These are phyloP conservation scores for Lomographa bimaculata DNA, from an alignment of 2,888 invertebrate genomes.

Conservation along the genomic window DNA sequence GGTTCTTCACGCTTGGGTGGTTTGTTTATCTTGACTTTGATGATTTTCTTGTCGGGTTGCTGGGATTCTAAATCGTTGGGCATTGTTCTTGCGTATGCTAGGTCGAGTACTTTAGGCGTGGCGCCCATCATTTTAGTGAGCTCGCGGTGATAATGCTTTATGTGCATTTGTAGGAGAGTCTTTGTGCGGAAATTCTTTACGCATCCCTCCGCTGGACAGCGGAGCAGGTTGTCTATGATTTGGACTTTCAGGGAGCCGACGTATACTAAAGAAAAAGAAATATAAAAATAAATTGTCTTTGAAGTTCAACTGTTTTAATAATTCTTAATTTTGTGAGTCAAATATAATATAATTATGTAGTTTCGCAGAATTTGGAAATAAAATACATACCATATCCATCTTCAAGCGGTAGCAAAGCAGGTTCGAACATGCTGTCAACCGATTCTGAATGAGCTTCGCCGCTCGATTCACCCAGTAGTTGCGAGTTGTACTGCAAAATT, in stretches of 20 bases:
- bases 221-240: constrained; percentile 86
- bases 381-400: constrained; percentile 65
- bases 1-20: constrained; percentile 57
- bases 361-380: no score
- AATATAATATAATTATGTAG: not conserved
- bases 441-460: constrained; percentile 8
- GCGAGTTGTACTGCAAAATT: constrained; percentile 27
- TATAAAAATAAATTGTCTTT: no score
- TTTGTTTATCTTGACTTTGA: constrained; percentile 65
- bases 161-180: constrained; percentile 95
- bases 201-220: constrained; percentile 92
- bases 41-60: constrained; percentile 44
- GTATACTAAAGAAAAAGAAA: constrained; percentile 56
- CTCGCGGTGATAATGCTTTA: constrained; percentile 96
- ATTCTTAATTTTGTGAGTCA: no score
- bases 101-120: constrained; percentile 93
- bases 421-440: constrained; percentile 16
- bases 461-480: constrained; percentile 20
- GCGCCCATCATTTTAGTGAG: constrained; percentile 88
- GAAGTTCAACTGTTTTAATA: no score
- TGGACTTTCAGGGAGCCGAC: constrained; percentile 85
- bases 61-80: constrained; percentile 41
- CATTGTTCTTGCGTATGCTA: constrained; percentile 90
- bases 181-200: constrained; percentile 95
- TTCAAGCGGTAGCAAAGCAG: constrained; percentile 49